Conservation (phyloP, 2,113 vertebrate genomes). For the Neolamprologus brichardi region DNA sequence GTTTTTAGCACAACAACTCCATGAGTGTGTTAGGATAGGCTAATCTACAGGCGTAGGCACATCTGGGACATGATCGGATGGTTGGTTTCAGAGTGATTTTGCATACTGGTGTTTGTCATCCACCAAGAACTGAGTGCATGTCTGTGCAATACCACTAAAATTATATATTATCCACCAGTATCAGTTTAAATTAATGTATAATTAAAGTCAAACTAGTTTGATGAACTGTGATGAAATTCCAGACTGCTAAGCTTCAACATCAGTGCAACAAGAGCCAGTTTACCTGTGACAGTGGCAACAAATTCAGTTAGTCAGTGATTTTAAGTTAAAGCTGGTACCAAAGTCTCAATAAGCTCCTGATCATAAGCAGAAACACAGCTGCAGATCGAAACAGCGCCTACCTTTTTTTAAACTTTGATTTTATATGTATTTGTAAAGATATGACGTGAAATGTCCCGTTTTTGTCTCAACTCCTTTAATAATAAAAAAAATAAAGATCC, state of each 20-base stretch:
- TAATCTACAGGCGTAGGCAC: neutral
- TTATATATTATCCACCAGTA: neutral
- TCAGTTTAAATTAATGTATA: neutral
- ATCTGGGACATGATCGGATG: neutral
- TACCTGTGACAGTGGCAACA: neutral
- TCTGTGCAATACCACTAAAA: neutral
- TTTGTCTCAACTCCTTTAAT: neutral
- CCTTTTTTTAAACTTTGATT: neutral
- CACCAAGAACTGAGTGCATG: neutral
- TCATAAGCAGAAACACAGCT: neutral
- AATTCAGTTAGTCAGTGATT: neutral
- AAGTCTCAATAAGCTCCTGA: neutral
- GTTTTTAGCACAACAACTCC: neutral
- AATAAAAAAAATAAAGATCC: neutral
- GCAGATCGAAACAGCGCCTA: neutral
- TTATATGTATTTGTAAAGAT: neutral
- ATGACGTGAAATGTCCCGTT: fast-evolving
- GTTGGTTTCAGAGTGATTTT: neutral
- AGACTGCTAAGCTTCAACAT: neutral
- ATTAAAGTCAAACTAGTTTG: neutral
- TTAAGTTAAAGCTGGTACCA: neutral
- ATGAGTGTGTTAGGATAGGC: neutral
- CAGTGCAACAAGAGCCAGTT: neutral
- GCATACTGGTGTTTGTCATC: neutral
- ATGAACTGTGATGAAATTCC: neutral